These are phyloP conservation scores for Argya squamiceps DNA, from an alignment of 2,797 vertebrate species.

Conservation along the genomic window DNA sequence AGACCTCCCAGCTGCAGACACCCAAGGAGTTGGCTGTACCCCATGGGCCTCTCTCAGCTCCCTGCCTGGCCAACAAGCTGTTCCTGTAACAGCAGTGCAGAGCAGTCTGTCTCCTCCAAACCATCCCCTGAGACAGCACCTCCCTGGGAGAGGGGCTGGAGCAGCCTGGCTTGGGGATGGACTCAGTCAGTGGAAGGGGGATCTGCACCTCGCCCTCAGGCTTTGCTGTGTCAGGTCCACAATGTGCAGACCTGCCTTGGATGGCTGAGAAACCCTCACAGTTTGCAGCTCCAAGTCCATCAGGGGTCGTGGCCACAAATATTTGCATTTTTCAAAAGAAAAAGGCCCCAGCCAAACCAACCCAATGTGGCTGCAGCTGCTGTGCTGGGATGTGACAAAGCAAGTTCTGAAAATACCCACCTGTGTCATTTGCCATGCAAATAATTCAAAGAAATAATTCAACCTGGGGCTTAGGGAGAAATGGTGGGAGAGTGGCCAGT, in stretches of 20 bases:
- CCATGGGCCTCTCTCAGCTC: neutral
- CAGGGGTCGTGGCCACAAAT: neutral
- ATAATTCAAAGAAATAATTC: neutral
- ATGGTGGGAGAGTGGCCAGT: neutral
- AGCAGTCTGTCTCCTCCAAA: neutral
- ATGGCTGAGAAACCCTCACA: neutral
- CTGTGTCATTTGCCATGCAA: neutral
- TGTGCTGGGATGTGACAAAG: neutral
- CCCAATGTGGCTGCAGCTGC: neutral
- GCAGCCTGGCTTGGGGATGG: neutral
- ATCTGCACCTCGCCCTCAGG: neutral
- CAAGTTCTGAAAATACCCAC: neutral
- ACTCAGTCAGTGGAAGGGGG: rapidly evolving
- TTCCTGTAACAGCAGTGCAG: neutral
- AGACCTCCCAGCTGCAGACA: neutral
- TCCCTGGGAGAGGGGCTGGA: neutral
- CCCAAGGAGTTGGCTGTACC: rapidly evolving
- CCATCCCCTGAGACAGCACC: neutral
- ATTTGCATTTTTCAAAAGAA: neutral
- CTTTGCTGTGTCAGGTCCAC: rapidly evolving
- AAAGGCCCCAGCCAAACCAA: neutral
- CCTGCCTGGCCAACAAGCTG: neutral
- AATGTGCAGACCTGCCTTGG: rapidly evolving
- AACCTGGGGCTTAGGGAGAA: neutral
- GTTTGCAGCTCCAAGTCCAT: neutral